A percentile compares a stretch with the other conserved stretches of the same genome.
Conservation (phyloP, 2,797 vertebrate species). For the Smutsia gigantea region DNA sequence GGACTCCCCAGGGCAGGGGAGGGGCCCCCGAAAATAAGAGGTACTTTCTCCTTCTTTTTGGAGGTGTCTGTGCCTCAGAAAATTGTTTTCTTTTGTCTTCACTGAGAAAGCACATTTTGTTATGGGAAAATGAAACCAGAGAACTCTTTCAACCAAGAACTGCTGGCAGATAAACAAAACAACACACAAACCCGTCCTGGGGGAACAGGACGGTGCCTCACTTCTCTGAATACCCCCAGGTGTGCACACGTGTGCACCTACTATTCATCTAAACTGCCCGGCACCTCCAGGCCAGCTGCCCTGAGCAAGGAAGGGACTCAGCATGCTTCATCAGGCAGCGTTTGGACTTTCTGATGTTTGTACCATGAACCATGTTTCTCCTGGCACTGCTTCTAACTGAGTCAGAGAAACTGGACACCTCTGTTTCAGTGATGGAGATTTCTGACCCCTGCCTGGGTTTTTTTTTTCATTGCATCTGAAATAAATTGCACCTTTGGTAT, state of each 20-base stretch:
- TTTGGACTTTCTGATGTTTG: fast-evolving
- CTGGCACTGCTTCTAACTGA: not conserved
- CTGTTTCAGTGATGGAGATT: not conserved
- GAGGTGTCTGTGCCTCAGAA: not conserved
- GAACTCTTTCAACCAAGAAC: not conserved
- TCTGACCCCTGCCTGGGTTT: not conserved
- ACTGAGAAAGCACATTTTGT: not conserved
- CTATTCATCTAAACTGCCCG: fast-evolving
- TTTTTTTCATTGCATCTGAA: not conserved
- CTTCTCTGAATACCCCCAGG: not conserved
- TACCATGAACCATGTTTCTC: fast-evolving
- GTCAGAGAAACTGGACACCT: not conserved
- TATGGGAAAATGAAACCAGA: not conserved
- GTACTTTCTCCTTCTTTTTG: not conserved
- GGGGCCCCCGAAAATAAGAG: not conserved
- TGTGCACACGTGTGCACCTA: fast-evolving
- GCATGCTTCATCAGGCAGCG: fast-evolving
- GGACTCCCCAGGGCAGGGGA: not conserved
- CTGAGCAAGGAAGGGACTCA: fast-evolving
- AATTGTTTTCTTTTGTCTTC: not conserved
- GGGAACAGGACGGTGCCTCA: fast-evolving
- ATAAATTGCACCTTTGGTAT: not conserved
- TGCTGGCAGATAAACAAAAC: not conserved
- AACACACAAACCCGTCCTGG: fast-evolving
- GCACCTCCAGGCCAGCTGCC: not conserved